phyloP scores from a whole-genome alignment of 1,140 invertebrate genomes.

The Stratiolaelaps scimitus region DNA sequence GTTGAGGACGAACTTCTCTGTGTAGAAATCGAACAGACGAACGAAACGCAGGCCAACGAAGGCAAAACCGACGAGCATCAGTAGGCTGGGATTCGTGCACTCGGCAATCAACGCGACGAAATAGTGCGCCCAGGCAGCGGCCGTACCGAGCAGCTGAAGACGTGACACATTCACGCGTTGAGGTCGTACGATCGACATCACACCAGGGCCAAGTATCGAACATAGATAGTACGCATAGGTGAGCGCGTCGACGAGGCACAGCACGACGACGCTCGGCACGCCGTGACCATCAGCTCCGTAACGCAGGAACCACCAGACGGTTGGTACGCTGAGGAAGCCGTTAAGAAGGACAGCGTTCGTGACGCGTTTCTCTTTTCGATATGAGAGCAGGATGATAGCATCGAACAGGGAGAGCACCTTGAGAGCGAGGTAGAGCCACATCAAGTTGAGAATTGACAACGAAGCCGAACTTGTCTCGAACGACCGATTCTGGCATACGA shows the following conservation, averaged over 20 bases:
- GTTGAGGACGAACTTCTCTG: slow-evolving; percentile 22
- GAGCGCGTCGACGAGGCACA: slow-evolving; percentile 19
- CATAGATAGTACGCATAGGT: slow-evolving; percentile 17
- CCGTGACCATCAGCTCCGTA: slow-evolving; percentile 17
- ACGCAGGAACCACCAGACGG: slow-evolving; percentile 7
- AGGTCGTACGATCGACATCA: slow-evolving; percentile 21
- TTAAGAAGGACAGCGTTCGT: slow-evolving; percentile 11
- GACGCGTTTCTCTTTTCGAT: slow-evolving; percentile 12
- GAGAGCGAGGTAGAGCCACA: slow-evolving; percentile 1
- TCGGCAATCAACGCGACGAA: slow-evolving; percentile 14
- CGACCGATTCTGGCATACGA: slow-evolving; percentile 12
- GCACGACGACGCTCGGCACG: not conserved
- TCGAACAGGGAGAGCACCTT: slow-evolving; percentile 17
- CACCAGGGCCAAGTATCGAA: slow-evolving; percentile 7
- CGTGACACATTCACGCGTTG: slow-evolving; percentile 2
- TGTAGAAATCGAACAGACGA: slow-evolving; percentile 20
- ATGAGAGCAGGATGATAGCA: slow-evolving; percentile 10
- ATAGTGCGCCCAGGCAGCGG: not conserved
- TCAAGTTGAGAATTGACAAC: not conserved
- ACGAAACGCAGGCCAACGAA: slow-evolving; percentile 2
- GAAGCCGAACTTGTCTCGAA: slow-evolving; percentile 10
- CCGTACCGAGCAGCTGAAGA: slow-evolving; percentile 9
- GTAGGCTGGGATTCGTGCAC: not conserved
- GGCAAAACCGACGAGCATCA: slow-evolving; percentile 4
- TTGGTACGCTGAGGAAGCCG: slow-evolving; percentile 4